Percentiles rank a stretch among this genome's conserved stretches.
These are phyloP conservation scores for Leptopilina boulardi DNA, from an alignment of 1,140 invertebrate species.

Conservation along the genomic window DNA sequence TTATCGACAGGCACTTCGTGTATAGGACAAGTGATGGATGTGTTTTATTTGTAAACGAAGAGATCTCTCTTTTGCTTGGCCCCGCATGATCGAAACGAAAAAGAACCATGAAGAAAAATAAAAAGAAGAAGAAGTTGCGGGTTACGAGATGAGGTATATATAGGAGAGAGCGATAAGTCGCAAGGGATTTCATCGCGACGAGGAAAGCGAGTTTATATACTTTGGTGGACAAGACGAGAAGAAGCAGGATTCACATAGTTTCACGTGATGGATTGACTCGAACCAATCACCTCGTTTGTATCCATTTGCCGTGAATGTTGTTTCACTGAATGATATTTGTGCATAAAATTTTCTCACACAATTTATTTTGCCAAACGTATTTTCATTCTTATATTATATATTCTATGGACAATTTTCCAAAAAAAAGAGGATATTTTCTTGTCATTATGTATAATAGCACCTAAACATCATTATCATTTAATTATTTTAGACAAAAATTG, in stretches of 20 bases:
- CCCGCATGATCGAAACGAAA: slow-evolving; percentile 15
- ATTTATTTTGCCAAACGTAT: not conserved
- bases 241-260: slow-evolving; percentile 35
- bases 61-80: slow-evolving; percentile 37
- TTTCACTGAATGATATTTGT: slow-evolving; percentile 45
- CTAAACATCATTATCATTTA: too few species aligned
- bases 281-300: slow-evolving; percentile 69
- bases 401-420: too few species aligned
- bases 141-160: not conserved
- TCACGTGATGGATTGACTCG: slow-evolving; percentile 62
- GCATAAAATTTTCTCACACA: not conserved
- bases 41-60: slow-evolving; percentile 54
- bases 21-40: slow-evolving; percentile 57
- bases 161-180: slow-evolving; percentile 30
- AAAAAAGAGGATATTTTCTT: too few species aligned
- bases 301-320: slow-evolving; percentile 68
- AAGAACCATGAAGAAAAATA: too few species aligned
- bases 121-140: not conserved
- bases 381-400: too few species aligned
- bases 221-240: slow-evolving; percentile 18
- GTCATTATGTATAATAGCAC: too few species aligned
- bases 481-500: too few species aligned
- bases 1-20: slow-evolving; percentile 53
- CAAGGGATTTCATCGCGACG: not conserved
- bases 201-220: slow-evolving; percentile 36